phyloP scores from a whole-genome alignment of 2,797 vertebrate genomes.

The Acropternis orthonyx region DNA sequence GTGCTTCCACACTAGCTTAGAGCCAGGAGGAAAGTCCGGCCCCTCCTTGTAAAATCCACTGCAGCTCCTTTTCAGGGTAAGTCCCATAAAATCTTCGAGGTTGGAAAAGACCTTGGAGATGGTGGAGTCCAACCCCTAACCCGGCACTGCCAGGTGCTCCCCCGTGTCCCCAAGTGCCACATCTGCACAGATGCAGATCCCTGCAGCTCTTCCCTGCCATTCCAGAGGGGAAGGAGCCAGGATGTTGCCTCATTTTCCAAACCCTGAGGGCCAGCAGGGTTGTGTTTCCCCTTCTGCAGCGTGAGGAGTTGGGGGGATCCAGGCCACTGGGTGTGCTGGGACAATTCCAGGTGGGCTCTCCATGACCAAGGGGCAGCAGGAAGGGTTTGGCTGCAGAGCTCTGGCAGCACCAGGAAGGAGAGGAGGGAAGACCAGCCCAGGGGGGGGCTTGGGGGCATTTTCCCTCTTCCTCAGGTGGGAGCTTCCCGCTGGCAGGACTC shows the following conservation, averaged over 20 bases:
- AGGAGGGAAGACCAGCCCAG: neutral
- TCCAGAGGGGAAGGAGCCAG: neutral
- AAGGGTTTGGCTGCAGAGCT: neutral
- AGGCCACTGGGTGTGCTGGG: neutral
- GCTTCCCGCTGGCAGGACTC: neutral
- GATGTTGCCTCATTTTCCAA: neutral
- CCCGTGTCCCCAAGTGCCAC: no score
- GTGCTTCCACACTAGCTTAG: no score
- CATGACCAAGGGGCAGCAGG: neutral
- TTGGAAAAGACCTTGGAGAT: no score
- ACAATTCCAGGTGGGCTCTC: neutral
- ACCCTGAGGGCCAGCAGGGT: neutral
- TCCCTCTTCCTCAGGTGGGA: neutral
- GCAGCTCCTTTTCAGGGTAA: no score
- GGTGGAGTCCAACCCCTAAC: no score
- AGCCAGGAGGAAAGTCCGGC: no score
- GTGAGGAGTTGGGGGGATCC: rapidly evolving
- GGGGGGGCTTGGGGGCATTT: rapidly evolving
- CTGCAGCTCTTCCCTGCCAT: no score
- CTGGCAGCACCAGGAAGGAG: no score
- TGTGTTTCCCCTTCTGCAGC: neutral
- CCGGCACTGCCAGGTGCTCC: no score
- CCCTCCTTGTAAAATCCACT: no score
- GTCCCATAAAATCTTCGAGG: no score
- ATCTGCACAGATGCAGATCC: no score